A percentile compares a stretch with the other conserved stretches of the same genome.
These are phyloP conservation scores for Sorex araneus DNA, from an alignment of 2,113 vertebrate genomes.

Conservation along the genomic window DNA sequence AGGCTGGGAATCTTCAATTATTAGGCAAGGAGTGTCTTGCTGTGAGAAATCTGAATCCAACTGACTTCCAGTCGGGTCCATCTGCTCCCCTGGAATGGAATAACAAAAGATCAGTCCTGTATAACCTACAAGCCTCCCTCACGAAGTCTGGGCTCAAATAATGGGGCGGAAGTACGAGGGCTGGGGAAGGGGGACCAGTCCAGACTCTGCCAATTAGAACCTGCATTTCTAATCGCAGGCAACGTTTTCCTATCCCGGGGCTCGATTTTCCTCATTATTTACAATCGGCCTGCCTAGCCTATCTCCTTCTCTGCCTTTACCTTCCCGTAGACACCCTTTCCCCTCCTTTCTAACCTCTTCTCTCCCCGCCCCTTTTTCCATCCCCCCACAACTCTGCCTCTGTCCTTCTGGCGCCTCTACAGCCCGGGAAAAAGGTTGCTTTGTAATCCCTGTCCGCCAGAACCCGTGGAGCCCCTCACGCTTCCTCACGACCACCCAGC, in stretches of 20 bases:
- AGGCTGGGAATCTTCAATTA: constrained; percentile 97
- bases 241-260: neutral
- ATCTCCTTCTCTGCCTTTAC: constrained; percentile 50
- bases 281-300: neutral
- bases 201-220: constrained; percentile 11
- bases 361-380: constrained; percentile 82
- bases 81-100: constrained; percentile 85
- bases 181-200: neutral
- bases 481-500: constrained; percentile 54
- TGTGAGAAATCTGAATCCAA: constrained; percentile 93
- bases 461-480: neutral
- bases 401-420: constrained; percentile 28
- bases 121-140: constrained; percentile 52
- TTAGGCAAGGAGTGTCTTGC: constrained; percentile 93
- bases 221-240: neutral
- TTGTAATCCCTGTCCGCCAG: neutral
- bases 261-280: neutral
- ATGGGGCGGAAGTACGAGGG: constrained; percentile 51
- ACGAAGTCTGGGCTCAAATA: constrained; percentile 6
- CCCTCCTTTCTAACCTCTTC: constrained; percentile 76
- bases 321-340: constrained; percentile 66
- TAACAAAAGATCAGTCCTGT: constrained; percentile 74
- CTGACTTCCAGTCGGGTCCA: constrained; percentile 92
- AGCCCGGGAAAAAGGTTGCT: neutral
- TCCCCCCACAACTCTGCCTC: constrained; percentile 60